Evolutionary conservation across 1,140 invertebrate species (phyloP).

Genomic region (Whitmania pigra): DNA sequence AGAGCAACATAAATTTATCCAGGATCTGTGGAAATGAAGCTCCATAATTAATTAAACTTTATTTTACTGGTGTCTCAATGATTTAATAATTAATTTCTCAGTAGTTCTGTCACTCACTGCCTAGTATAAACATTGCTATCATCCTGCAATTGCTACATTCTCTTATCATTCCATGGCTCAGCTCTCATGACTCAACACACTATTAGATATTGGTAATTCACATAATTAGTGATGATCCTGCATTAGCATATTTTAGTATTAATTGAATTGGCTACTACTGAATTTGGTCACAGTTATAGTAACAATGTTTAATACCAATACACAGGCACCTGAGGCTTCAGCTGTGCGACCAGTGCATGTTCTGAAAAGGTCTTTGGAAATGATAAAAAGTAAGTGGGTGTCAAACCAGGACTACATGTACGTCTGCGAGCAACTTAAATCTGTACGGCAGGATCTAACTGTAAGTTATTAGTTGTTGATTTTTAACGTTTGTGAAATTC

Average conservation of each 20-base stretch:
- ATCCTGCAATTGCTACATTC: too few species aligned
- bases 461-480: constrained; percentile 51
- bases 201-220: too few species aligned
- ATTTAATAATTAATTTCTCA: too few species aligned
- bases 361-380: constrained; percentile 65
- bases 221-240: too few species aligned
- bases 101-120: too few species aligned
- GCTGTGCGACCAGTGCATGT: constrained; percentile 77
- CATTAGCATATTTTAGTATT: neutral
- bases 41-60: too few species aligned
- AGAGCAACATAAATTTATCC: too few species aligned
- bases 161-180: too few species aligned
- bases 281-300: neutral
- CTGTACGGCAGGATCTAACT: constrained; percentile 93
- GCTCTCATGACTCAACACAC: too few species aligned
- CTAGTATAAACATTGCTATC: too few species aligned
- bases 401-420: constrained; percentile 81
- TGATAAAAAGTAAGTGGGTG: constrained; percentile 80
- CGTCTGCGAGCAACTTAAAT: constrained; percentile 94
- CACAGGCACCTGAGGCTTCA: constrained; percentile 72
- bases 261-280: neutral
- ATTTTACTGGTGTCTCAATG: too few species aligned
- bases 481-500: neutral
- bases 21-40: too few species aligned
- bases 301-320: constrained; percentile 6